phyloP scores from a whole-genome alignment of 1,140 invertebrate species.

The Thereuonema tuberculata region DNA sequence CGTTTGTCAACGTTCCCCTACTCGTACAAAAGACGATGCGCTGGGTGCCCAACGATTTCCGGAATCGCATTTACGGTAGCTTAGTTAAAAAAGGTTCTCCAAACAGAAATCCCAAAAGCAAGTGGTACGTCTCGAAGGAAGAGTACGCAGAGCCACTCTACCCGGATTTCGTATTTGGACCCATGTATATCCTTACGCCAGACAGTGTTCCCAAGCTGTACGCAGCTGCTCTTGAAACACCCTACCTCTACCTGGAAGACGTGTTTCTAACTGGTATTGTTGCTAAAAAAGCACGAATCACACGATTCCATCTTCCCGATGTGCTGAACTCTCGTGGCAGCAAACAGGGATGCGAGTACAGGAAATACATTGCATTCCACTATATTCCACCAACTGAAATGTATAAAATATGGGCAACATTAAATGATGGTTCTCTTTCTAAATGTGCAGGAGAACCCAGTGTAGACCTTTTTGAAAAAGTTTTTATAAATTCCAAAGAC shows the following conservation, averaged over 20 bases:
- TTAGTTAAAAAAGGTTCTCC: no score
- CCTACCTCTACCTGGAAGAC: constrained; percentile 21
- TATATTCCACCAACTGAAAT: background rate
- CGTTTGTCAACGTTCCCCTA: no score
- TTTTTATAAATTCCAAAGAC: no score
- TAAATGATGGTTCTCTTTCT: no score
- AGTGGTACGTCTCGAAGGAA: constrained; percentile 61
- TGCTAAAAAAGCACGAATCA: constrained; percentile 16
- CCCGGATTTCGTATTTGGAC: constrained; percentile 72
- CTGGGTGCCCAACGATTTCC: no score
- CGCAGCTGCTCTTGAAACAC: background rate
- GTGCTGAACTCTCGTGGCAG: background rate
- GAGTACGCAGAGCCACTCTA: constrained; percentile 56
- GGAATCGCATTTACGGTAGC: no score
- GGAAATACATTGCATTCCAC: background rate
- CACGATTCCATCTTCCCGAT: background rate
- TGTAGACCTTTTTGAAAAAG: no score
- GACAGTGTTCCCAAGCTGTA: constrained; percentile 2
- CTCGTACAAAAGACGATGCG: no score
- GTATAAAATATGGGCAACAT: background rate
- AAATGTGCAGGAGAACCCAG: no score
- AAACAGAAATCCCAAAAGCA: constrained; percentile 63
- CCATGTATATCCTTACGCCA: constrained; percentile 46
- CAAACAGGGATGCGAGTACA: background rate
- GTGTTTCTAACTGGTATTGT: constrained; percentile 34